These are phyloP conservation scores for Prosopocoilus inquinatus DNA, from an alignment of 2,888 invertebrate genomes.

Conservation along the genomic window DNA sequence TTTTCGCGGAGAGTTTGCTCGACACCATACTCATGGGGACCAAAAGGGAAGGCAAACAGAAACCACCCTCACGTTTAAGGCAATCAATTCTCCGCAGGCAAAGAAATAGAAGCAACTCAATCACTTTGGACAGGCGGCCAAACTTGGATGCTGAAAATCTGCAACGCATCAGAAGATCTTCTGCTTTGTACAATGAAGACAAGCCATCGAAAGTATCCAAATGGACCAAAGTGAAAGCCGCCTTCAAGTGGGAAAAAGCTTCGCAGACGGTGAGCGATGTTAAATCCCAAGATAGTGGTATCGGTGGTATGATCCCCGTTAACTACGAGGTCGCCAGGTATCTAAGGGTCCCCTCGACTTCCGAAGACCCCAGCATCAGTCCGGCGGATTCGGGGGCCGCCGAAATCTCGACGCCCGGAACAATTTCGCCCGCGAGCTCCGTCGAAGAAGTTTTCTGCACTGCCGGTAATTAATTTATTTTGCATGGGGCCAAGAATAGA, in stretches of 20 bases:
- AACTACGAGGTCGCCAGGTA: constrained; percentile 56
- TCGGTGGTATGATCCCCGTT: constrained; percentile 50
- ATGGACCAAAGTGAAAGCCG: constrained; percentile 88
- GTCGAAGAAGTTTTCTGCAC: constrained; percentile 60
- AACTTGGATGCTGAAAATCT: background rate
- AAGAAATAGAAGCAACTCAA: constrained; percentile 61
- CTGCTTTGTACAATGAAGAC: constrained; percentile 10
- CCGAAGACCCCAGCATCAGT: constrained; percentile 51
- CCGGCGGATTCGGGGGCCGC: constrained; percentile 56
- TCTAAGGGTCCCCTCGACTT: constrained; percentile 53
- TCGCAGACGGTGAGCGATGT: constrained; percentile 45
- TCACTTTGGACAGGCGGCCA: constrained; percentile 11
- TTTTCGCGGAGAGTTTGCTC: constrained; percentile 61
- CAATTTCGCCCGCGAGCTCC: constrained; percentile 71
- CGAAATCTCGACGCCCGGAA: constrained; percentile 62
- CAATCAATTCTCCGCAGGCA: constrained; percentile 59
- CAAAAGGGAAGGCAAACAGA: constrained; percentile 34
- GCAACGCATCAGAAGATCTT: constrained; percentile 7
- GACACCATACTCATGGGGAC: constrained; percentile 62
- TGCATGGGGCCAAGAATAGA: constrained; percentile 10
- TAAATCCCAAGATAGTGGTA: constrained; percentile 50
- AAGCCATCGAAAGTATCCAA: constrained; percentile 67
- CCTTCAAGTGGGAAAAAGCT: constrained; percentile 83
- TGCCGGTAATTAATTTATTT: constrained; percentile 34
- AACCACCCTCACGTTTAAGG: constrained; percentile 39